Conservation (phyloP, 2,888 invertebrate species). For the Drosophila melanosoma region DNA sequence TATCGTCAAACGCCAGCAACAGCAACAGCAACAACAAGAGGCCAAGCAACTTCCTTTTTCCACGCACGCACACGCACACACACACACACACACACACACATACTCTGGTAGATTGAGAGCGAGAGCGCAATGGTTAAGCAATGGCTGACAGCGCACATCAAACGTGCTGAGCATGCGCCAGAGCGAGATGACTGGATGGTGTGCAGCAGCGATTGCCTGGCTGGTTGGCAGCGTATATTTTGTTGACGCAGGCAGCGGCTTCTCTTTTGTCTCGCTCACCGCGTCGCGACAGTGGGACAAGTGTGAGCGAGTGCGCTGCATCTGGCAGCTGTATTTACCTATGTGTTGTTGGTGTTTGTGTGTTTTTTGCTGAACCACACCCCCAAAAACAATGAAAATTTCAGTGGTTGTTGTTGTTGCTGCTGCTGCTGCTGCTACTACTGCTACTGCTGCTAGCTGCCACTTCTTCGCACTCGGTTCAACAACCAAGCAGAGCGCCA, state of each 20-base stretch:
- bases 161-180: background rate
- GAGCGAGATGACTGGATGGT: conserved; percentile 30
- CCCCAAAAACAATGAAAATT: conserved; percentile 62
- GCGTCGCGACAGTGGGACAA: too few relatives aligned
- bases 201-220: conserved; percentile 31
- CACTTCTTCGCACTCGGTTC: conserved; percentile 58
- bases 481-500: conserved; percentile 55
- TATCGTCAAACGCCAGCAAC: conserved; percentile 23
- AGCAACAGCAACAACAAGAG: conserved; percentile 26
- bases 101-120: conserved; percentile 20
- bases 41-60: conserved; percentile 45
- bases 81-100: conserved; percentile 18
- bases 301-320: conserved; percentile 53
- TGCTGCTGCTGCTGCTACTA: conserved; percentile 6
- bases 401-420: conserved; percentile 22
- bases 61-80: conserved; percentile 13
- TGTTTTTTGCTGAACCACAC: conserved; percentile 64
- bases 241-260: conserved; percentile 17
- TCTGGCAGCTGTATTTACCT: conserved; percentile 73
- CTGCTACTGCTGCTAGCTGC: conserved; percentile 27
- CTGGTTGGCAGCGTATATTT: conserved; percentile 45
- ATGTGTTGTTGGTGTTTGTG: conserved; percentile 69
- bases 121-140: conserved; percentile 61
- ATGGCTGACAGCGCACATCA: conserved; percentile 59
- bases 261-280: conserved; percentile 31